Conservation (phyloP, 2,113 vertebrate species). For the Larimichthys crocea region DNA sequence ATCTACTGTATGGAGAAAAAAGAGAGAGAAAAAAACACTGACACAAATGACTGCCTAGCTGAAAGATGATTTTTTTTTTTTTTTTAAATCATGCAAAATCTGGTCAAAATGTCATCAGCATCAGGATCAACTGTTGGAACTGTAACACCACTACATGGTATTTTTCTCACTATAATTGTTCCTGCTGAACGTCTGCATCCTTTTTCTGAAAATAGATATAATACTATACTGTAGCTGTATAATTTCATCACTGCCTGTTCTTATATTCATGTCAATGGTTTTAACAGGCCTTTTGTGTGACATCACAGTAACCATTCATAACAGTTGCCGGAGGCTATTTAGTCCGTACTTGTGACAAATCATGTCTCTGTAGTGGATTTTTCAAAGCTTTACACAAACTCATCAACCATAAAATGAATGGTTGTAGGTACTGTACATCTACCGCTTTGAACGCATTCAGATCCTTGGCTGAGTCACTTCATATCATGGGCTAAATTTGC, state of each 20-base stretch:
- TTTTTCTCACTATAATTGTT: background rate
- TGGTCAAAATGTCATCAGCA: background rate
- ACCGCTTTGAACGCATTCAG: background rate
- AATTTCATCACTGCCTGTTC: background rate
- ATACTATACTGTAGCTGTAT: too few relatives aligned
- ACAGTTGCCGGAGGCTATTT: background rate
- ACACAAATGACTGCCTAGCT: background rate
- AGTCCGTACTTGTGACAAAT: background rate
- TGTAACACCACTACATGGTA: background rate
- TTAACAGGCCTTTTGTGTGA: background rate
- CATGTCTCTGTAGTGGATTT: background rate
- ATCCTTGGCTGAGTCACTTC: background rate
- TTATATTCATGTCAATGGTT: background rate
- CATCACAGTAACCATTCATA: background rate
- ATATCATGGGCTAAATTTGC: background rate
- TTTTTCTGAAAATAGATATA: background rate
- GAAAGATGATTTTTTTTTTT: background rate
- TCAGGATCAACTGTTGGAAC: background rate
- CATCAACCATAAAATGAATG: conserved; percentile 6
- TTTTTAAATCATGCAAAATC: background rate
- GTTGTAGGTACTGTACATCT: conserved; percentile 10
- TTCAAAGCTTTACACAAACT: conserved; percentile 3
- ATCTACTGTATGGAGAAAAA: background rate
- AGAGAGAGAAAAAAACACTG: background rate
- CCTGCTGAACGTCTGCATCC: background rate